Base-by-base conservation (phyloP, 2,888 invertebrate genomes). In the Trichopoda pennipes region DNA sequence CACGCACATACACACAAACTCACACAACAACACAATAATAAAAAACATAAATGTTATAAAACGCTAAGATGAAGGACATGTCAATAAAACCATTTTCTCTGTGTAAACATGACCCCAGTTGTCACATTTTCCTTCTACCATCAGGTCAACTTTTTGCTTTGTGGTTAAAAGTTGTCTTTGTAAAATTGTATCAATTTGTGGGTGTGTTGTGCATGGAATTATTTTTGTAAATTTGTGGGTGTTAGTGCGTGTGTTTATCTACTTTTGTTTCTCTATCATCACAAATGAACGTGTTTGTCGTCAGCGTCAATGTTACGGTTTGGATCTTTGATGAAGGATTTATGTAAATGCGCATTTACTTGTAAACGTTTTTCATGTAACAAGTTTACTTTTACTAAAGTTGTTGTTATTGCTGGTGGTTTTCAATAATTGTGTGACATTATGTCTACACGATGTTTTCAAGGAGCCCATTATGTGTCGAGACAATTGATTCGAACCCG, bases 291-390 rank as follows among this genome's bases (percentile, higher is more conserved):
- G 28, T 28, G 10, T 53, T 23, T 32, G 56, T 35, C 21, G 19
- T 28, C 44, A 53, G 66, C 60, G 76, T 55, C 69, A 76, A 76
- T 61, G 68, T 53, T 53, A 69, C 44, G 21, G 42, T 32, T 69
- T 76, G 44, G 14, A 69, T 61, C 32, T 44, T 61, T 35, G 9
- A 53, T 28, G 51, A 58, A 51, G 51, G 51, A 58, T 76, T 68
- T 69, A 76, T 69, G 61, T 53, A 69, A 69, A 60, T 53, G 60
- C 53, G 61, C 56, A 58, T 66, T 66, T 58, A 74, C 17, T 66
- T 66, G 17, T 16, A 49, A 74, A 74, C 35, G 47, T 1, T 55
- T 63, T 63, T 35, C 19, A 42, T 47, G 28, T n/a, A 16, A 53
- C 47, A 64, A 55, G 14, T 63, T 63, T 47, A 35, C 21, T 60